Evolutionary conservation across 2,888 invertebrate genomes (phyloP).

Genomic region (Chesias legatella): DNA sequence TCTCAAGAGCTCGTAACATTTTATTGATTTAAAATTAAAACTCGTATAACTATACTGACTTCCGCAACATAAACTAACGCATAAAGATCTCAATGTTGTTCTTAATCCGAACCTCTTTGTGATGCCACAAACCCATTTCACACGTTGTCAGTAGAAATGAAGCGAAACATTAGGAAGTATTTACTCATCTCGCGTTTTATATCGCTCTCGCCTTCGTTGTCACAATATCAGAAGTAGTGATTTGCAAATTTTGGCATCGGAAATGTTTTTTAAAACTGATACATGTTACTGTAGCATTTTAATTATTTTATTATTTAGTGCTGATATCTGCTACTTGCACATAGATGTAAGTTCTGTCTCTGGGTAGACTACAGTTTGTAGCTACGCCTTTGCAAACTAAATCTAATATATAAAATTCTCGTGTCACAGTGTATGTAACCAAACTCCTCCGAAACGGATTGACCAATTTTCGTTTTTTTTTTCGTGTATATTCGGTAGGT

Average conservation of each 20-base stretch:
- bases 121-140: constrained; percentile 18
- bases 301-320: too few relatives aligned
- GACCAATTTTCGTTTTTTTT: too few relatives aligned
- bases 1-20: constrained; percentile 17
- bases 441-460: too few relatives aligned
- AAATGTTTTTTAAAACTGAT: not conserved
- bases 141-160: constrained; percentile 23
- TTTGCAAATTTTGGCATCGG: too few relatives aligned
- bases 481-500: too few relatives aligned
- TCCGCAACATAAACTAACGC: constrained; percentile 24
- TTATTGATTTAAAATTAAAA: constrained; percentile 19
- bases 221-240: constrained; percentile 12
- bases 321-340: too few relatives aligned
- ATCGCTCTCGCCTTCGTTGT: constrained; percentile 22
- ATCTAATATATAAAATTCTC: too few relatives aligned
- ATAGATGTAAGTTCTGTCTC: too few relatives aligned
- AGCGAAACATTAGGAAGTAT: constrained; percentile 28
- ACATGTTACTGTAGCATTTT: too few relatives aligned
- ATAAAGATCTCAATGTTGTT: constrained; percentile 26
- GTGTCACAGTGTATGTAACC: too few relatives aligned
- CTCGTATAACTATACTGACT: constrained; percentile 15
- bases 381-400: too few relatives aligned
- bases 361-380: too few relatives aligned
- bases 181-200: constrained; percentile 24
- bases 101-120: constrained; percentile 27